Evolutionary conservation across 1,140 invertebrate genomes (phyloP).

Genomic region (Leptestheria dahalacensis): DNA sequence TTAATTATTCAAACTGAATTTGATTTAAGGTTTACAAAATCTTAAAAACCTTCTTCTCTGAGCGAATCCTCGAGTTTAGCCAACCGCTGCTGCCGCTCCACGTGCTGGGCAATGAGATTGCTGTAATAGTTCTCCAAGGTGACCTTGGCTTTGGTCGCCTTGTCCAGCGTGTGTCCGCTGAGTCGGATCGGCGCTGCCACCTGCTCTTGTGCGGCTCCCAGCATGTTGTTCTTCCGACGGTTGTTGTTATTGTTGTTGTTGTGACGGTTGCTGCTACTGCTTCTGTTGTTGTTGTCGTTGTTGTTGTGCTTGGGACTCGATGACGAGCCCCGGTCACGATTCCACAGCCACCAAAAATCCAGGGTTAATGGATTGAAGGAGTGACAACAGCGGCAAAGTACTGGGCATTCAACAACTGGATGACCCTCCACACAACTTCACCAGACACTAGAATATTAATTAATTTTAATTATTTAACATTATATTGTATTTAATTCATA

Average conservation of each 20-base stretch:
- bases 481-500: too few relatives aligned
- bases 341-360: slow-evolving; percentile 10
- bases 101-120: slow-evolving; percentile 91
- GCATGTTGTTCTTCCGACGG: slow-evolving; percentile 8
- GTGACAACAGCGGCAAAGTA: too few relatives aligned
- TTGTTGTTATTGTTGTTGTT: slow-evolving; percentile 9
- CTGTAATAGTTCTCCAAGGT: slow-evolving; percentile 98
- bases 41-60: slow-evolving; percentile 64
- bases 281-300: slow-evolving; percentile 1
- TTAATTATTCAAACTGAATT: too few relatives aligned
- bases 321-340: slow-evolving; percentile 1
- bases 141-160: slow-evolving; percentile 94
- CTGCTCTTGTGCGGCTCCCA: slow-evolving; percentile 11
- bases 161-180: slow-evolving; percentile 92
- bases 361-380: background rate
- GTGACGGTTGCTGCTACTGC: background rate
- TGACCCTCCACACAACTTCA: too few relatives aligned
- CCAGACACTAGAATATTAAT: too few relatives aligned
- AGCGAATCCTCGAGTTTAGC: slow-evolving; percentile 85
- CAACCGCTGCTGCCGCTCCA: slow-evolving; percentile 87
- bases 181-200: slow-evolving; percentile 49
- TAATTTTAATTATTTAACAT: too few relatives aligned
- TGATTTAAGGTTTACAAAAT: slow-evolving; percentile 14
- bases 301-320: slow-evolving; percentile 4
- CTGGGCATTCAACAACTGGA: too few relatives aligned